Evolutionary conservation across 2,797 vertebrate genomes (phyloP).

Genomic region (Chiloscyllium punctatum): DNA sequence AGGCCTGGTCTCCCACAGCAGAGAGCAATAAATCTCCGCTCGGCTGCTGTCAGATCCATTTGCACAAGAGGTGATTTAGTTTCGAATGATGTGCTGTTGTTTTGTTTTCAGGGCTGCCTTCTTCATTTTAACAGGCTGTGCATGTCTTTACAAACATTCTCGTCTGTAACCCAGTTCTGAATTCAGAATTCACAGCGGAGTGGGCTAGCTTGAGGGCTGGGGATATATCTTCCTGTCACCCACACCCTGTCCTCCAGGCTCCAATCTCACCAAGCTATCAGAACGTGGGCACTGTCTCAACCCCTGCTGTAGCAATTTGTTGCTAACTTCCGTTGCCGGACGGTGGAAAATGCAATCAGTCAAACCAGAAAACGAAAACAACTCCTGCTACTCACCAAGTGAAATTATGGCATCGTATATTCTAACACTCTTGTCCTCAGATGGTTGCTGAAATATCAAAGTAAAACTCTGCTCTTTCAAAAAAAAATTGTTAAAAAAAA

Average conservation of each 20-base stretch:
- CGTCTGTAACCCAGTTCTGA: not conserved
- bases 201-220: not conserved
- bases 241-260: no score
- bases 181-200: not conserved
- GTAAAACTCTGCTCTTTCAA: not conserved
- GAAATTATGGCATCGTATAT: not conserved
- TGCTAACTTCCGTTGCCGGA: no score
- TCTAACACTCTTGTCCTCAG: not conserved
- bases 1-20: not conserved
- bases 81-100: not conserved
- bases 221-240: no score
- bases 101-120: not conserved
- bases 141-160: not conserved
- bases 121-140: not conserved
- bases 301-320: not conserved
- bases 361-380: not conserved
- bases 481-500: not conserved
- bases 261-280: not conserved
- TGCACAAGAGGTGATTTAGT: constrained; percentile 6
- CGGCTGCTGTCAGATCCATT: not conserved
- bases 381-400: not conserved
- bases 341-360: not conserved
- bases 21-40: not conserved
- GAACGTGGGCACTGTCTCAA: not conserved
- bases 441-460: not conserved